Evolutionary conservation across 2,888 invertebrate genomes (phyloP).

Genomic region (Galerucella pusilla): DNA sequence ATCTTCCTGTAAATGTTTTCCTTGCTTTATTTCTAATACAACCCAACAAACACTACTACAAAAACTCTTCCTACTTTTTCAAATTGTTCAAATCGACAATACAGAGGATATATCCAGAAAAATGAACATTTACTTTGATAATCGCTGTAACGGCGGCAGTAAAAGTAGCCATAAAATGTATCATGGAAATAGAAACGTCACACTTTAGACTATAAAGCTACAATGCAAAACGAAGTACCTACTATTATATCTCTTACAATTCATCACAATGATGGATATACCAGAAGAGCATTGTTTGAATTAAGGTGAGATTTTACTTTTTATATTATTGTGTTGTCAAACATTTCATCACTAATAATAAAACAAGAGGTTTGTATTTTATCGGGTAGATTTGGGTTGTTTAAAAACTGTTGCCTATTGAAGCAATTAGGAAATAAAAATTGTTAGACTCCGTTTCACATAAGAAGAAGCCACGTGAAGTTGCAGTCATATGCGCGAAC

Average conservation of each 20-base stretch:
- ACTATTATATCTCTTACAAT: neutral
- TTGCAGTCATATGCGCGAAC: no score
- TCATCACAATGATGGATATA: neutral
- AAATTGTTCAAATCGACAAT: neutral
- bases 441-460: no score
- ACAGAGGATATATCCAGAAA: neutral
- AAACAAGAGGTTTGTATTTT: no score
- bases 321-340: no score
- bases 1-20: no score
- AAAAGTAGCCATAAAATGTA: neutral
- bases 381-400: no score
- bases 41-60: no score
- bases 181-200: slow-evolving; percentile 4
- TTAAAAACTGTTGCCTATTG: no score
- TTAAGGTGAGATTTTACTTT: neutral
- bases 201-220: slow-evolving; percentile 1
- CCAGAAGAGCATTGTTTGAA: neutral
- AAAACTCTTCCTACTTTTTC: neutral
- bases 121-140: neutral
- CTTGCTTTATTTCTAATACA: no score
- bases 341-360: no score
- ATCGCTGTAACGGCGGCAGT: neutral
- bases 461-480: no score
- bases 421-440: no score
- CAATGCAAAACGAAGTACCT: neutral